Conservation (phyloP, 1,140 invertebrate genomes). For the Drosophila truncata region DNA sequence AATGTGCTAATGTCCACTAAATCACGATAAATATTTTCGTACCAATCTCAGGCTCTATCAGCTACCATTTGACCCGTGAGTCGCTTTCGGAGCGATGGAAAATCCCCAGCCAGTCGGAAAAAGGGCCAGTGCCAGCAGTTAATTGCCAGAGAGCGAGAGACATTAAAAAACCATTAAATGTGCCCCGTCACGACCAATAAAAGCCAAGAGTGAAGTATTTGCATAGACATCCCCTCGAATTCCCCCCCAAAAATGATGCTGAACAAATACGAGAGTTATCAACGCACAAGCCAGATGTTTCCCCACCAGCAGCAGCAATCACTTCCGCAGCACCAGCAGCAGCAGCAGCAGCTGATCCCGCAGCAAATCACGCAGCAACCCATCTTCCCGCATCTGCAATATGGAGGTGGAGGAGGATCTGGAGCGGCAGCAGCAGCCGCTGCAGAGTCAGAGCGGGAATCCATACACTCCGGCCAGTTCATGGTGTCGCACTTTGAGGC, state of each 20-base stretch:
- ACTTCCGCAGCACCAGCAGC: conserved; percentile 37
- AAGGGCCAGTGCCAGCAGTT: conserved; percentile 29
- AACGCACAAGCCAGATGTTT: conserved; percentile 76
- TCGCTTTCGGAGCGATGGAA: conserved; percentile 35
- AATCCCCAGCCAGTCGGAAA: conserved; percentile 26
- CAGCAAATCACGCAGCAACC: conserved; percentile 16
- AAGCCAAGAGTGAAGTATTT: conserved; percentile 19
- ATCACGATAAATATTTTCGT: conserved; percentile 22
- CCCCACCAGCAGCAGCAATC: conserved; percentile 59
- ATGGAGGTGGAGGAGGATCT: conserved; percentile 12
- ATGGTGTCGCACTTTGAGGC: conserved; percentile 99
- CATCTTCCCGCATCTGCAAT: conserved; percentile 57
- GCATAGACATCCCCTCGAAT: conserved; percentile 24
- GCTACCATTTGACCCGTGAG: conserved; percentile 15
- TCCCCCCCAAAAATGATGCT: conserved; percentile 69
- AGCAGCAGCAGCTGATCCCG: conserved; percentile 25
- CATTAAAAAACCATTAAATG: conserved; percentile 53
- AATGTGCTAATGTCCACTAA: conserved; percentile 39
- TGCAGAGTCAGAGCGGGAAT: conserved; percentile 87
- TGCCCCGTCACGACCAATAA: conserved; percentile 20
- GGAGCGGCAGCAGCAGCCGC: conserved; percentile 35
- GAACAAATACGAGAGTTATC: conserved; percentile 76
- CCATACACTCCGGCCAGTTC: conserved; percentile 98
- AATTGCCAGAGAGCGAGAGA: conserved; percentile 43
- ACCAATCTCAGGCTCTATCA: conserved; percentile 12